These are phyloP conservation scores for Acromyrmex charruanus DNA, from an alignment of 1,140 invertebrate genomes.

Conservation along the genomic window DNA sequence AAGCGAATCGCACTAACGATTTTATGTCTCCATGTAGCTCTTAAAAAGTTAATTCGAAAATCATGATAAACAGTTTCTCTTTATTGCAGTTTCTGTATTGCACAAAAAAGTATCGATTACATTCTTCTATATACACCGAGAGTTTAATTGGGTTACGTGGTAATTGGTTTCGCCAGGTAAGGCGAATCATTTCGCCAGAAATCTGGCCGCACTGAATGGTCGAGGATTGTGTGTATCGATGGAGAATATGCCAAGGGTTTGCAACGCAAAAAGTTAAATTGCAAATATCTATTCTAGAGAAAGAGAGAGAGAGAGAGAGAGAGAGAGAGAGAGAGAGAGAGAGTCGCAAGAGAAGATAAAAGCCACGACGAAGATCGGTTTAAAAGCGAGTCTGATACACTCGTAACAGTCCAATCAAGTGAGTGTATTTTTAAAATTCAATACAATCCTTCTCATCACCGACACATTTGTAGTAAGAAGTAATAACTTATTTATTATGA, in stretches of 20 bases:
- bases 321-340: background rate
- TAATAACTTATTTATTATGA: background rate
- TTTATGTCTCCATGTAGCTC: background rate
- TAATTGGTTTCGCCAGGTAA: constrained; percentile 72
- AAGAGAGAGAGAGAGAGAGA: background rate
- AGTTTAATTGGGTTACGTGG: constrained; percentile 20
- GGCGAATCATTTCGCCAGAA: constrained; percentile 56
- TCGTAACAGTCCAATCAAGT: background rate
- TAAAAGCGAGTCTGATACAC: constrained; percentile 20
- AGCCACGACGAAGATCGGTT: constrained; percentile 7
- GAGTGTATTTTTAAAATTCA: background rate
- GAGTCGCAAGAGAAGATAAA: background rate
- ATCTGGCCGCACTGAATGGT: constrained; percentile 46
- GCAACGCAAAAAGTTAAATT: constrained; percentile 58
- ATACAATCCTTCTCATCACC: background rate
- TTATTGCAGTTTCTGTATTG: background rate
- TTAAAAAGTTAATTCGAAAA: background rate
- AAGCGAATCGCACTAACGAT: background rate
- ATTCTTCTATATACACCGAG: background rate
- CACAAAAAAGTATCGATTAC: background rate
- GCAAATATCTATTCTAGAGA: background rate
- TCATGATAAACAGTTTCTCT: background rate
- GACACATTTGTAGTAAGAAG: background rate
- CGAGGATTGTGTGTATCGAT: background rate
- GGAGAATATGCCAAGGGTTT: constrained; percentile 39